Evolutionary conservation across 1,140 invertebrate species (phyloP), one percentile per base, ranked within the genome.

Genomic region (Sinella curviseta): DNA sequence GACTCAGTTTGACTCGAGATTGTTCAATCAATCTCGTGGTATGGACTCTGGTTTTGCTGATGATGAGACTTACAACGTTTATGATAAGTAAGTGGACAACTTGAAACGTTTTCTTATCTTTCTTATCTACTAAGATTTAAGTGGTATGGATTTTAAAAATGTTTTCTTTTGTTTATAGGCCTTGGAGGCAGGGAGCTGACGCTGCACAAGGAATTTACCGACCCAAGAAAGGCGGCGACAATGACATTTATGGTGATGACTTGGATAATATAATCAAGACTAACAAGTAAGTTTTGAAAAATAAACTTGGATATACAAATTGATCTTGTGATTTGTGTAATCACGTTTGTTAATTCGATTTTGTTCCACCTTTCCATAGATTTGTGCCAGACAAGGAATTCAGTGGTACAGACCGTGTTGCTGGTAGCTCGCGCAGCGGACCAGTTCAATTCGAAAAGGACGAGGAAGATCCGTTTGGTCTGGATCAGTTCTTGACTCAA

Each of bases 351-450:
- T 48, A 26, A 34, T 73, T 57, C 24, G 12, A 55, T 39, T 14
- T 76, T 73, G 28, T 67, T 80, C 75, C 35, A 17, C 65, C 77
- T 48, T 74, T 70, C 86, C 88, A 0, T 85, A 93, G 93, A 82
- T 99, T 99, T 89, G 96, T 98, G 1, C 96, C 97, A 0, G 97
- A 99, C 86, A 97, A 98, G 85, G 95, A 96, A 83, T 99, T 99
- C 85, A 93, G 94, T 48, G 97, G 97, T 8, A 94, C 94, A 17
- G 95, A 97, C 84, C 88, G 92, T 54, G 88, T 88, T 28, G 87
- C 86, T 1, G 87, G 84, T 35, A 86, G 88, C 8, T 86, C 88
- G 48, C 90, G 97, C n/a, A 92, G 93, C 65, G 97, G 97, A 0
- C 97, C 97, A 3, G 97, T 99, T 28, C 95, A 98, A 86, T 99